Conservation (phyloP, 35 echinoderm and acorn worm species). For the Eucidaris tribuloides region DNA sequence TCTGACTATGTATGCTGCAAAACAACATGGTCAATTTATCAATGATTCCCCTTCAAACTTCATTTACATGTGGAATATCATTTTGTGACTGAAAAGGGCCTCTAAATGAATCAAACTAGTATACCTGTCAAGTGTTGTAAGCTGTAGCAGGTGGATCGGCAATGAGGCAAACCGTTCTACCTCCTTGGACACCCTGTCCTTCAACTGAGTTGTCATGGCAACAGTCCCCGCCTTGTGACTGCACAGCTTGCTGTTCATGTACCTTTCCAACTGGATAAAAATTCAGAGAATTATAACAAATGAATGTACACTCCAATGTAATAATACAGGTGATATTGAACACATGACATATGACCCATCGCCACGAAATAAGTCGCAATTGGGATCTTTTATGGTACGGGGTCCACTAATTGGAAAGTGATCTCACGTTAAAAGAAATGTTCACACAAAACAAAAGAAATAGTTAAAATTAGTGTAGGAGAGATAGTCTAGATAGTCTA, state of each 20-base stretch:
- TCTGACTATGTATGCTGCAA: too few species aligned
- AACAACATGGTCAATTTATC: too few species aligned
- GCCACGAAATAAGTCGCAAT: neutral
- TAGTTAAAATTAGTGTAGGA: too few species aligned
- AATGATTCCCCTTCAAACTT: too few species aligned
- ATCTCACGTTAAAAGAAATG: too few species aligned
- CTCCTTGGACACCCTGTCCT: constrained; percentile 38
- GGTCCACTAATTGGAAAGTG: too few species aligned
- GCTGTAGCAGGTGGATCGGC: constrained; percentile 54
- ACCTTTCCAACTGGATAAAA: constrained; percentile 42
- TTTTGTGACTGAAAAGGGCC: too few species aligned
- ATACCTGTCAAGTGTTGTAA: constrained; percentile 47
- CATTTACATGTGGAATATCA: too few species aligned
- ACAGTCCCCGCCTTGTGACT: constrained; percentile 50
- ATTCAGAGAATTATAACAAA: neutral
- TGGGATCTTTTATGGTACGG: neutral
- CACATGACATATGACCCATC: neutral
- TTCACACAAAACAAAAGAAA: too few species aligned
- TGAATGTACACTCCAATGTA: too few species aligned
- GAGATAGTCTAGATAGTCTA: too few species aligned
- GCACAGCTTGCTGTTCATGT: constrained; percentile 58
- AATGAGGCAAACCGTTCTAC: constrained; percentile 46
- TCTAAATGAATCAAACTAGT: too few species aligned
- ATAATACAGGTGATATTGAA: neutral
- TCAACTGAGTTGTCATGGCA: constrained; percentile 58